phyloP scores from a whole-genome alignment of 2,888 invertebrate genomes.

The Lissonota sp. region DNA sequence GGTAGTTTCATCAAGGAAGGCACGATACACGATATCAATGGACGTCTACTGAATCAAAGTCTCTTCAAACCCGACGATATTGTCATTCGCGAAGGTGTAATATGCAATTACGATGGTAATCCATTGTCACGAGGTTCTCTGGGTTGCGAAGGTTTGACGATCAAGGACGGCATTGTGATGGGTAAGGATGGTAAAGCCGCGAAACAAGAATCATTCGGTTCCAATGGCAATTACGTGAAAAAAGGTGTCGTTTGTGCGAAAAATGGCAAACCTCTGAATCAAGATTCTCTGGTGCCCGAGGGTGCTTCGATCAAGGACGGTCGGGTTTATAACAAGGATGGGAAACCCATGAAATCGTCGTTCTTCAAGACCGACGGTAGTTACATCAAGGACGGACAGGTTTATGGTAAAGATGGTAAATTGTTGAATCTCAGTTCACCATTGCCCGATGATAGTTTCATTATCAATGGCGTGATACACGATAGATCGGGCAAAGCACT shows the following conservation, averaged over 20 bases:
- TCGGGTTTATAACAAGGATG: constrained; percentile 77
- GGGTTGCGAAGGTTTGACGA: constrained; percentile 75
- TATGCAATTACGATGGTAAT: constrained; percentile 72
- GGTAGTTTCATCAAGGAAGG: constrained; percentile 79
- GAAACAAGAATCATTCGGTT: constrained; percentile 79
- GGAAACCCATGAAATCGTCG: constrained; percentile 77
- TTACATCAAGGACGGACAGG: constrained; percentile 78
- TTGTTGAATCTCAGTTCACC: constrained; percentile 75
- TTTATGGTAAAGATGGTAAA: constrained; percentile 79
- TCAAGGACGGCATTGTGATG: constrained; percentile 76
- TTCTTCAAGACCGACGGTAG: constrained; percentile 81
- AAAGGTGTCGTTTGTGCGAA: constrained; percentile 76
- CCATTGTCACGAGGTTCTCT: constrained; percentile 74
- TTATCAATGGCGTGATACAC: constrained; percentile 79
- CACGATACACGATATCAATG: constrained; percentile 73
- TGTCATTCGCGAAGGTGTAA: constrained; percentile 76
- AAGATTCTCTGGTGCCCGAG: constrained; percentile 80
- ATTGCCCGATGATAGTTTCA: constrained; percentile 78
- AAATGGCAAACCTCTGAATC: constrained; percentile 78
- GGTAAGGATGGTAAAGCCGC: constrained; percentile 78
- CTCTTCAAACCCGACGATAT: constrained; percentile 78
- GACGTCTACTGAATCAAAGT: constrained; percentile 75
- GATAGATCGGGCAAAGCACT: constrained; percentile 75
- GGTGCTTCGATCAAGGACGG: constrained; percentile 79
- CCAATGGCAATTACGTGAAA: constrained; percentile 76